A percentile compares a stretch with the other conserved stretches of the same genome.
These are phyloP conservation scores for Aphelinus certus DNA, from an alignment of 1,140 invertebrate species.

Conservation along the genomic window DNA sequence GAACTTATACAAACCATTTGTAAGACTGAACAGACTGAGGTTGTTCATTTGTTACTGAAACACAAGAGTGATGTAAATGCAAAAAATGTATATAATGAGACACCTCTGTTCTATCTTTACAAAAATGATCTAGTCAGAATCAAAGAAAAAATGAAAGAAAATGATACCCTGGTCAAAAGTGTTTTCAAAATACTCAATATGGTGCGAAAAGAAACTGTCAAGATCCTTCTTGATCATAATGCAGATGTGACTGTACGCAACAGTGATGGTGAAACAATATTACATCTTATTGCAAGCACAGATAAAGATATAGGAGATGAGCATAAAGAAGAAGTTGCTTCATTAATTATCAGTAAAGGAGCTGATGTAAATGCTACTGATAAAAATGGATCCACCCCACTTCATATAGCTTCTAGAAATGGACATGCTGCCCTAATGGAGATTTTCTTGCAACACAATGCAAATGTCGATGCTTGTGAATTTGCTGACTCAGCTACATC, in stretches of 20 bases:
- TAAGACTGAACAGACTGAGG: slow-evolving; percentile 18
- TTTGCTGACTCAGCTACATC: slow-evolving; percentile 8
- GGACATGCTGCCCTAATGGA: slow-evolving; percentile 6
- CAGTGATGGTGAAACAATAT: slow-evolving; percentile 2
- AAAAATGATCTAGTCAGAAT: slow-evolving; percentile 1
- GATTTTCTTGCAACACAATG: slow-evolving; percentile 23
- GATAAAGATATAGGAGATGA: slow-evolving; percentile 9
- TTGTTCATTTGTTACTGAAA: slow-evolving; percentile 23
- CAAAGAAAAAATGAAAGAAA: background rate
- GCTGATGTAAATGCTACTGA: slow-evolving; percentile 15
- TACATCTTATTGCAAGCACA: slow-evolving; percentile 22
- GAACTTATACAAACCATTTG: background rate
- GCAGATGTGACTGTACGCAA: slow-evolving; percentile 14
- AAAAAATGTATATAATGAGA: slow-evolving; percentile 14
- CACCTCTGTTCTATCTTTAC: slow-evolving; percentile 26
- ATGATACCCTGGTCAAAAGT: slow-evolving; percentile 10
- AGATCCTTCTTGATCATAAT: slow-evolving; percentile 20
- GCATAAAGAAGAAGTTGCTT: slow-evolving; percentile 22
- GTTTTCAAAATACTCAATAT: slow-evolving; percentile 8
- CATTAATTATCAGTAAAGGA: slow-evolving; percentile 19
- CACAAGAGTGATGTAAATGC: slow-evolving; percentile 28
- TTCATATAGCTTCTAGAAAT: slow-evolving; percentile 28
- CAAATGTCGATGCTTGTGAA: slow-evolving; percentile 24
- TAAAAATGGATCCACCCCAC: slow-evolving; percentile 15
- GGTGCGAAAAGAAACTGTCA: slow-evolving; percentile 24